Evolutionary conservation across 1,140 invertebrate genomes (phyloP).

Genomic region (Belonocnema kinseyi): DNA sequence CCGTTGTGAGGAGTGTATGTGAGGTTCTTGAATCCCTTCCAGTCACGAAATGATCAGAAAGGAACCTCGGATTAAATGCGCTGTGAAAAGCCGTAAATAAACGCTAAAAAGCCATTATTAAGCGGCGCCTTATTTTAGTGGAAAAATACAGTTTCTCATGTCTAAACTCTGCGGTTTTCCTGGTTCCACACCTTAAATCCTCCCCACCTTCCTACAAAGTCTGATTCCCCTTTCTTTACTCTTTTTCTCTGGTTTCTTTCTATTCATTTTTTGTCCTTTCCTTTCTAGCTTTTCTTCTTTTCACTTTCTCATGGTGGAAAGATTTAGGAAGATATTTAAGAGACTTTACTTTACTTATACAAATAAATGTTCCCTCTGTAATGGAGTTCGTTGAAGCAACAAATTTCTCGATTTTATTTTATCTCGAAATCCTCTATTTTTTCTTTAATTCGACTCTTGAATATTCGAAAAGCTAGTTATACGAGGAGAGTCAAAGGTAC

Average conservation of each 20-base stretch:
- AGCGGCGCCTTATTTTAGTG: background rate
- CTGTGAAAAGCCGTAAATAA: background rate
- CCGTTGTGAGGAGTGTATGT: background rate
- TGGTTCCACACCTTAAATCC: background rate
- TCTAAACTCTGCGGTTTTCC: background rate
- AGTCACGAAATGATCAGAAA: background rate
- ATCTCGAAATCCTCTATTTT: background rate
- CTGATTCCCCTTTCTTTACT: background rate
- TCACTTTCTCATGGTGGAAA: background rate
- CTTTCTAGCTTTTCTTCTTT: slow-evolving; percentile 4
- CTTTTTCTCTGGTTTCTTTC: background rate
- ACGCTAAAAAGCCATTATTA: background rate
- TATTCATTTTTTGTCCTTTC: background rate
- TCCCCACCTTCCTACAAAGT: background rate
- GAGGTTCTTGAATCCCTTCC: background rate
- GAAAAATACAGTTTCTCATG: slow-evolving; percentile 10
- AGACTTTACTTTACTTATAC: slow-evolving; percentile 8
- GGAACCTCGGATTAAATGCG: background rate
- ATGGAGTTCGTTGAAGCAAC: slow-evolving; percentile 19
- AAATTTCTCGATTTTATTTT: slow-evolving; percentile 23
- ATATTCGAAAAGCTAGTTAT: slow-evolving; percentile 9
- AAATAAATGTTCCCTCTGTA: background rate
- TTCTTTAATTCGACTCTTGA: slow-evolving; percentile 3
- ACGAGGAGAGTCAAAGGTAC: background rate
- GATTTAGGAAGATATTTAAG: slow-evolving; percentile 22